Evolutionary conservation across 2,113 vertebrate species (phyloP).

Genomic region (Plecturocebus donacophilus): DNA sequence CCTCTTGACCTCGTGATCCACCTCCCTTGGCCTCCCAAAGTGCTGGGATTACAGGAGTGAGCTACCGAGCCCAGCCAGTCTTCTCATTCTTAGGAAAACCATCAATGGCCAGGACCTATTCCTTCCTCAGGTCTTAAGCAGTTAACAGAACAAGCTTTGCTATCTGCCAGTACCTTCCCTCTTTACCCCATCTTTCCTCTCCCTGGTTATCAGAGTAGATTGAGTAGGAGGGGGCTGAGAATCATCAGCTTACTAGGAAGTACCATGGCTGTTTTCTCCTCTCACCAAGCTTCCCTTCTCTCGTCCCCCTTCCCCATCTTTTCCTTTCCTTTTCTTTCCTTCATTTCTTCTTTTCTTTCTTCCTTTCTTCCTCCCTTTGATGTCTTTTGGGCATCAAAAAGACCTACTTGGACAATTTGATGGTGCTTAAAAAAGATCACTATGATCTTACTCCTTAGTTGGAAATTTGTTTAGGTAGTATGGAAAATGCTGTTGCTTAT

Average conservation of each 20-base stretch:
- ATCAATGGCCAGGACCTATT: background rate
- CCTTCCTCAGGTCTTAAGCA: background rate
- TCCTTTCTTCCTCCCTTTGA: too few relatives aligned
- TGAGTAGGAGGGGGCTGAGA: background rate
- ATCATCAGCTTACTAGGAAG: background rate
- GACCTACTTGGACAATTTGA: background rate
- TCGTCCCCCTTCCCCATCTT: too few relatives aligned
- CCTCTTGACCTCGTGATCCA: too few relatives aligned
- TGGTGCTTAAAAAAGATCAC: background rate
- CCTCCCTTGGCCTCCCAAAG: too few relatives aligned
- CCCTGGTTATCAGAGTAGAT: background rate
- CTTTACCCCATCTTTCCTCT: background rate
- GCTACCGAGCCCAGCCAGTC: too few relatives aligned
- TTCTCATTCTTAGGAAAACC: background rate
- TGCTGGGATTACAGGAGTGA: too few relatives aligned
- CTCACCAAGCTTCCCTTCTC: background rate
- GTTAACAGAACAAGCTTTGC: background rate
- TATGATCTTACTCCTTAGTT: background rate
- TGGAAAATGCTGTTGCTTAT: background rate
- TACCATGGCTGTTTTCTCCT: accelerated
- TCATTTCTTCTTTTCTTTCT: too few relatives aligned
- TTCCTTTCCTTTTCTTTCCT: too few relatives aligned
- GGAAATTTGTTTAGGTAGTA: background rate
- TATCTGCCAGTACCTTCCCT: background rate
- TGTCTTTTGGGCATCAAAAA: background rate